Percentiles rank a stretch among this genome's conserved stretches.
Evolutionary conservation across 2,888 invertebrate species (phyloP).

Genomic region (Podabrus alpinus): DNA sequence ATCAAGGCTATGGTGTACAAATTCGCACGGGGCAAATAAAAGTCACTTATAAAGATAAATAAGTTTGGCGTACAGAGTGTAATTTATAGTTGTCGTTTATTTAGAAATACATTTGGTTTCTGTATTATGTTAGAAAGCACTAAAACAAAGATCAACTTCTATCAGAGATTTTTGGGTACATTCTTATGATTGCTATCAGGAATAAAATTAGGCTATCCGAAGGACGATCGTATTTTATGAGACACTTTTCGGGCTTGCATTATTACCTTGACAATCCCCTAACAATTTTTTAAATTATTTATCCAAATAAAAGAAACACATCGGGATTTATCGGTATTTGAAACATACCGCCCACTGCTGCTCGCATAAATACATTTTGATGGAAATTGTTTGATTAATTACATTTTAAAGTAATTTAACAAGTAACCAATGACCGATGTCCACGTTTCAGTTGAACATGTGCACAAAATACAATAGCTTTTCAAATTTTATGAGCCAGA

Average conservation of each 20-base stretch:
- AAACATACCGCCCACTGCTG: neutral
- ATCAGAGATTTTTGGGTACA: slow-evolving; percentile 6
- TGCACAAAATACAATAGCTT: slow-evolving; percentile 37
- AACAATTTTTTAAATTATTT: neutral
- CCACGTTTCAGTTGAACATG: slow-evolving; percentile 19
- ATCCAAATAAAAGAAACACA: neutral
- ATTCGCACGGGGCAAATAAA: slow-evolving; percentile 39
- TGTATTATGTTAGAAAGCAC: slow-evolving; percentile 10
- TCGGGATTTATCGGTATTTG: neutral
- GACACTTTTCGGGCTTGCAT: slow-evolving; percentile 6
- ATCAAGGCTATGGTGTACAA: slow-evolving; percentile 37
- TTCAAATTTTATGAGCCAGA: slow-evolving; percentile 49
- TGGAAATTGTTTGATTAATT: neutral
- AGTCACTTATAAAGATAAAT: slow-evolving; percentile 41
- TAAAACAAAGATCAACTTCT: slow-evolving; percentile 7
- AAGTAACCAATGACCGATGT: slow-evolving; percentile 13
- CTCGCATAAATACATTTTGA: neutral
- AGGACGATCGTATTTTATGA: slow-evolving; percentile 10
- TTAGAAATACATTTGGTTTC: slow-evolving; percentile 20
- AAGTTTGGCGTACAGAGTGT: slow-evolving; percentile 33
- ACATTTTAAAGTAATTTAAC: neutral
- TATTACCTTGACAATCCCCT: slow-evolving; percentile 15
- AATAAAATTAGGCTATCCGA: slow-evolving; percentile 12
- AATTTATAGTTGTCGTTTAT: slow-evolving; percentile 28
- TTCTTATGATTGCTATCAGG: neutral